phyloP scores from a whole-genome alignment of 92 coral and sea anemone species.

The Porites rus region DNA sequence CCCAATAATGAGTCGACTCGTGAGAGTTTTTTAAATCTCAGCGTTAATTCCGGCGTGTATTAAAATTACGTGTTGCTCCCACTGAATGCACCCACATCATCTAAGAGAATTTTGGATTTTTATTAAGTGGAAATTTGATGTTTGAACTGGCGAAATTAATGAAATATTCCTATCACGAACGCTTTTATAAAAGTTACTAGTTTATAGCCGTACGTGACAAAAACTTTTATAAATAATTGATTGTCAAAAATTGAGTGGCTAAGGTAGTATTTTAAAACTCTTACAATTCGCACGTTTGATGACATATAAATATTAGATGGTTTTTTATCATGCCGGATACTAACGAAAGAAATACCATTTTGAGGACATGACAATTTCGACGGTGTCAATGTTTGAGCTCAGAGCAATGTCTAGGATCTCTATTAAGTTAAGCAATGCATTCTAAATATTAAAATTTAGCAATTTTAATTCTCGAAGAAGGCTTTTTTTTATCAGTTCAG shows the following conservation, averaged over 20 bases:
- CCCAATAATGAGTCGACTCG: neutral
- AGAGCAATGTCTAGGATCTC: neutral
- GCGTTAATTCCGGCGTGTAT: neutral
- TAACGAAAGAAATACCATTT: neutral
- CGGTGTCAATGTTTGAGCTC: neutral
- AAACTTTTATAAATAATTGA: constrained; percentile 6
- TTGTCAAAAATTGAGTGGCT: neutral
- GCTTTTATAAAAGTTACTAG: neutral
- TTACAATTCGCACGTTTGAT: neutral
- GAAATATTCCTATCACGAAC: neutral
- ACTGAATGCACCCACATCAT: neutral
- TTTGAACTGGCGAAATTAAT: neutral
- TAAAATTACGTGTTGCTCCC: neutral
- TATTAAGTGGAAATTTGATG: no score
- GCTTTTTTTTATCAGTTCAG: no score
- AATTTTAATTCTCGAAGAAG: no score
- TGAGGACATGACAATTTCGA: neutral
- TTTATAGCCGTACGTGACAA: neutral
- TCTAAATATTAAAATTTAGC: no score
- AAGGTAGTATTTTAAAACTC: neutral
- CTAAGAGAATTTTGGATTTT: no score
- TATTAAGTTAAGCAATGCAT: no score
- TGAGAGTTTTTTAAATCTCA: neutral
- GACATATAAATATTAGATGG: constrained; percentile 3
- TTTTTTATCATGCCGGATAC: neutral